phyloP scores from a whole-genome alignment of 2,113 vertebrate genomes.

The Callospermophilus lateralis region DNA sequence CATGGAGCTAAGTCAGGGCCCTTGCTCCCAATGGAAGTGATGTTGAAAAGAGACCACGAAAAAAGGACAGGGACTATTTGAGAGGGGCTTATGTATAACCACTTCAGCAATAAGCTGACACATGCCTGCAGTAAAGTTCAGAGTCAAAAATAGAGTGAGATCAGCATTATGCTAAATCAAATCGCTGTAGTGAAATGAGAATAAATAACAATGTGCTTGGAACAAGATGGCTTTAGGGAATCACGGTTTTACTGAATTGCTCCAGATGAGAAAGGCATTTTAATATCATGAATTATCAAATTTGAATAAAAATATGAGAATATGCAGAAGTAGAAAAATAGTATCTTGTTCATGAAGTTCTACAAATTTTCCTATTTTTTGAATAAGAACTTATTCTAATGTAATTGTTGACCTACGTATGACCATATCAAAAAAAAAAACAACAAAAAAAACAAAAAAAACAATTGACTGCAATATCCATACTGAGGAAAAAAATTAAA shows the following conservation, averaged over 20 bases:
- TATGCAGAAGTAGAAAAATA: slow-evolving; percentile 45
- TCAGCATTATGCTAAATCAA: slow-evolving; percentile 78
- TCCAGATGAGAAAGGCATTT: slow-evolving; percentile 68
- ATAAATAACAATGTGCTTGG: slow-evolving; percentile 62
- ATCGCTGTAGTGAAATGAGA: slow-evolving; percentile 55
- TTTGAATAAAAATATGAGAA: slow-evolving; percentile 62
- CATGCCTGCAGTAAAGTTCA: slow-evolving; percentile 61
- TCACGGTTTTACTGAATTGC: slow-evolving; percentile 44
- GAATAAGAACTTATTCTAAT: slow-evolving; percentile 41
- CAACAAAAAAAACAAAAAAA: slow-evolving; percentile 22
- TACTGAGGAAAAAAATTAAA: slow-evolving; percentile 41
- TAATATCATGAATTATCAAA: slow-evolving; percentile 62
- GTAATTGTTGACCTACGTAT: slow-evolving; percentile 38
- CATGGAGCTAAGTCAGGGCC: slow-evolving; percentile 60
- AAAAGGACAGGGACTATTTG: slow-evolving; percentile 63
- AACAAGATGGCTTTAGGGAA: slow-evolving; percentile 59
- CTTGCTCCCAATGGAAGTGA: slow-evolving; percentile 38
- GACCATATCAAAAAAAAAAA: not conserved
- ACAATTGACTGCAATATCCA: not conserved
- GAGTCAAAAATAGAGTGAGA: slow-evolving; percentile 71
- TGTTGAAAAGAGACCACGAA: slow-evolving; percentile 67
- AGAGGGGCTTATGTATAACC: slow-evolving; percentile 73
- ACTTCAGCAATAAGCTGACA: slow-evolving; percentile 77
- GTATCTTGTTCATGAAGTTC: not conserved
- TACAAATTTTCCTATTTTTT: not conserved